These are phyloP conservation scores for Siderastrea siderea DNA, from an alignment of 92 coral and sea anemone genomes.

Conservation along the genomic window DNA sequence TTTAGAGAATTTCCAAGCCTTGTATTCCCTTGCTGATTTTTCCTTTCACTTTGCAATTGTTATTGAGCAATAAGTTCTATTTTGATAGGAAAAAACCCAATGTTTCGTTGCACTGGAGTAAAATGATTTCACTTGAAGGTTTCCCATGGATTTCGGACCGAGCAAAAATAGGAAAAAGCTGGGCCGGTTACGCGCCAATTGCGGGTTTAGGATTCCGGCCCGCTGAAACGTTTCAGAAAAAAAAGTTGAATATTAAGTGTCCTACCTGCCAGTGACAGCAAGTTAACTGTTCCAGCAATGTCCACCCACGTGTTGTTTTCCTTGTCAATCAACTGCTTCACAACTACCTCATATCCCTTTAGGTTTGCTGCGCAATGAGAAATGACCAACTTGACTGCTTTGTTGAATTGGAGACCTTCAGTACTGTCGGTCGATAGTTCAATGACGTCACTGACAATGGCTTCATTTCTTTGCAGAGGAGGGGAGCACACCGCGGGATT, in stretches of 20 bases:
- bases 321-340: slow-evolving; percentile 9
- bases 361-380: slow-evolving; percentile 32
- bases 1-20: too few species aligned
- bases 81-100: too few species aligned
- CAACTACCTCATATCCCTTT: slow-evolving; percentile 35
- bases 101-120: too few species aligned
- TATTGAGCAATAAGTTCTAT: too few species aligned
- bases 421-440: slow-evolving; percentile 45
- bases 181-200: too few species aligned
- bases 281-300: not conserved
- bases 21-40: too few species aligned
- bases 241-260: not conserved
- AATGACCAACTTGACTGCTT: slow-evolving; percentile 16
- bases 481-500: slow-evolving; percentile 26
- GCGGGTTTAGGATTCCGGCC: too few species aligned
- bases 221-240: not conserved
- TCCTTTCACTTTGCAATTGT: too few species aligned
- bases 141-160: too few species aligned
- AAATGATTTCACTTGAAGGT: too few species aligned
- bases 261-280: slow-evolving; percentile 20
- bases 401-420: slow-evolving; percentile 6
- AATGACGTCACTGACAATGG: slow-evolving; percentile 57
- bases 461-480: slow-evolving; percentile 45
- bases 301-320: slow-evolving; percentile 10
- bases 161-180: too few species aligned